Evolutionary conservation across 2,113 vertebrate species (phyloP).

Genomic region (Panthera leo): DNA sequence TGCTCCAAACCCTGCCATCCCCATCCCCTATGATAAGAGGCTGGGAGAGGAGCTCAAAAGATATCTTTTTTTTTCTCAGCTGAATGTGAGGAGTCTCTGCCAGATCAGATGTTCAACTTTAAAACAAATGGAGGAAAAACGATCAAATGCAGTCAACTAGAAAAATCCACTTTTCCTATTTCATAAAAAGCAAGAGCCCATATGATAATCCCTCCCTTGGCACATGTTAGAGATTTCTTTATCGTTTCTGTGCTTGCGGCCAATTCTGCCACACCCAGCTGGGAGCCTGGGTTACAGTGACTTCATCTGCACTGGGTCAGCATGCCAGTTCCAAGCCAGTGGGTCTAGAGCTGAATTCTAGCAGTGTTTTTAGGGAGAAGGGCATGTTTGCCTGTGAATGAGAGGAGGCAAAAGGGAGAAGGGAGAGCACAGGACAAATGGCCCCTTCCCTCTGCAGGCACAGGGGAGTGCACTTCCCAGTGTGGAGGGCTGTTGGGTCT

Average conservation of each 20-base stretch:
- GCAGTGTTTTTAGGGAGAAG: constrained; percentile 36
- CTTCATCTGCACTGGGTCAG: constrained; percentile 61
- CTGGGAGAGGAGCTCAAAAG: constrained; percentile 51
- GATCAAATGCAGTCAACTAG: constrained; percentile 79
- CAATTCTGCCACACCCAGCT: constrained; percentile 68
- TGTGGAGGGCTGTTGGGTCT: not conserved
- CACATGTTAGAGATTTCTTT: constrained; percentile 75
- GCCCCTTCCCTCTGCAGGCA: not conserved
- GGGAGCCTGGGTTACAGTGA: constrained; percentile 23
- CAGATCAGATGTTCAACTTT: constrained; percentile 80
- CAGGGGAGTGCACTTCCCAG: not conserved
- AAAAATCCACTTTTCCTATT: constrained; percentile 78
- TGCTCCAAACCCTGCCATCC: not conserved
- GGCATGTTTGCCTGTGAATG: not conserved
- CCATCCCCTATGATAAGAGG: not conserved
- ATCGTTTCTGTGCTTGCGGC: constrained; percentile 54
- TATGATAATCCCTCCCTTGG: constrained; percentile 78
- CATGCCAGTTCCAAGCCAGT: constrained; percentile 38
- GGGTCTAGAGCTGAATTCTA: not conserved
- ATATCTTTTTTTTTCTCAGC: constrained; percentile 29
- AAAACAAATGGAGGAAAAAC: constrained; percentile 79
- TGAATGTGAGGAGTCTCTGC: constrained; percentile 66
- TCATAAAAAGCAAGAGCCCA: constrained; percentile 81
- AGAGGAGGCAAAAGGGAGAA: not conserved
- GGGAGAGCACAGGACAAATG: fast-evolving